Evolutionary conservation across 2,113 vertebrate species (phyloP), one percentile per base, ranked within the genome.

Genomic region (Anarhynchus alexandrinus): DNA sequence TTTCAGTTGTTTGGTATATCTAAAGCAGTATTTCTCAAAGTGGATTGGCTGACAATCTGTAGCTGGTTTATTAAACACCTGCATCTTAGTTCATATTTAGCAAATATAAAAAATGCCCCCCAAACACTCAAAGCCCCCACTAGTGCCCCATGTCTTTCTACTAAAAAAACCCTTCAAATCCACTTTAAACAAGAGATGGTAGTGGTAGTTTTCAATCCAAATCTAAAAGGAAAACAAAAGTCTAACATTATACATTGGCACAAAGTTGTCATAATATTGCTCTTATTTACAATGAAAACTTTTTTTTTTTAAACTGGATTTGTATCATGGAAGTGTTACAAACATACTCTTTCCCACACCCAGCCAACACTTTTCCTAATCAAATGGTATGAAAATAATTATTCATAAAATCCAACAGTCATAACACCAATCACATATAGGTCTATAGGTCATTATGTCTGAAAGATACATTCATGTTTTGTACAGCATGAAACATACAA

Each of bases 391-490:
- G 97, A 98, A 98, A 98, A 98, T 98, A 98, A 96, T 96, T 97
- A 97, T 97, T 95, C 83, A 94, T 97, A 97, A 94, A 98, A 97
- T 97, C 88, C 96, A 93, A 97, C 96, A 98, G 95, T 97, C 97
- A 83, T 97, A 97, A 97, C 96, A 98, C 94, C 92, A 90, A 82
- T 89, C 96, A 98, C 65, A 8, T 95, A 95, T 87, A 97, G 90
- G 84, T 95, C 92, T 96, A 91, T 93, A 97, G 83, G 86, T 97
- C 70, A 93, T 96, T 96, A 96, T 93, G 96, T 88, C 85, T 95
- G 91, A 97, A 98, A 98, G 97, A 97, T 98, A 98, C 98, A 98
- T 98, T 98, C 98, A 98, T 96, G 95, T 98, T 98, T 97, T 97
- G 93, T 98, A 98, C 97, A 98, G 97, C 97, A 98, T 97, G 96